Percentiles rank a stretch among this genome's conserved stretches.
Evolutionary conservation across 2,113 vertebrate genomes (phyloP).

Genomic region (Oncorhynchus gorbuscha): DNA sequence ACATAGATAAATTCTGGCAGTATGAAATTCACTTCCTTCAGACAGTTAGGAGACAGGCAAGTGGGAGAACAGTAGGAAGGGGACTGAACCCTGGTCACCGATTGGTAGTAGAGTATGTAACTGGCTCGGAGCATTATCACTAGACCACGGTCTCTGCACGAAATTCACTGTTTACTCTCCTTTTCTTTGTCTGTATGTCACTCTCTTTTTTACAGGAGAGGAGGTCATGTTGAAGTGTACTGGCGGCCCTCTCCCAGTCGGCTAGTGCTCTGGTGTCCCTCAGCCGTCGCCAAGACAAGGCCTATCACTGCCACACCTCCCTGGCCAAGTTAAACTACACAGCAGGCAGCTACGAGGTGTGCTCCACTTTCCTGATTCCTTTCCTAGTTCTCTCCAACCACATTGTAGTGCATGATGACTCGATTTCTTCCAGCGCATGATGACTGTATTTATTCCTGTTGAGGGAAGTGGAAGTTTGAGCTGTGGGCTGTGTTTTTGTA

Average conservation of each 20-base stretch:
- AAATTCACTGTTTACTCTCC: not conserved
- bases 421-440: too few relatives aligned
- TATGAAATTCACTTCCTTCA: not conserved
- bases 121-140: too few relatives aligned
- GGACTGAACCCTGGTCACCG: too few relatives aligned
- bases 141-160: too few relatives aligned
- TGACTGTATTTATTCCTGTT: too few relatives aligned
- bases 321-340: constrained; percentile 72
- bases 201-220: constrained; percentile 64
- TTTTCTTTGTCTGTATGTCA: constrained; percentile 9
- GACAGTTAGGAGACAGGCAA: too few relatives aligned
- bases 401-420: not conserved
- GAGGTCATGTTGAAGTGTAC: constrained; percentile 75
- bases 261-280: constrained; percentile 79
- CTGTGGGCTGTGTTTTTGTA: too few relatives aligned
- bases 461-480: too few relatives aligned
- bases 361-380: not conserved
- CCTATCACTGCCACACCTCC: constrained; percentile 71
- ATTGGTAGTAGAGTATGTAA: too few relatives aligned
- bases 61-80: too few relatives aligned
- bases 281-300: constrained; percentile 80
- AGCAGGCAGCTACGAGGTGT: constrained; percentile 69
- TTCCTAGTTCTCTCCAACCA: not conserved
- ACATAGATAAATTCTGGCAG: not conserved
- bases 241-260: constrained; percentile 70